phyloP scores from a whole-genome alignment of 2,797 vertebrate species.

The Heteromormyrus szaboi region DNA sequence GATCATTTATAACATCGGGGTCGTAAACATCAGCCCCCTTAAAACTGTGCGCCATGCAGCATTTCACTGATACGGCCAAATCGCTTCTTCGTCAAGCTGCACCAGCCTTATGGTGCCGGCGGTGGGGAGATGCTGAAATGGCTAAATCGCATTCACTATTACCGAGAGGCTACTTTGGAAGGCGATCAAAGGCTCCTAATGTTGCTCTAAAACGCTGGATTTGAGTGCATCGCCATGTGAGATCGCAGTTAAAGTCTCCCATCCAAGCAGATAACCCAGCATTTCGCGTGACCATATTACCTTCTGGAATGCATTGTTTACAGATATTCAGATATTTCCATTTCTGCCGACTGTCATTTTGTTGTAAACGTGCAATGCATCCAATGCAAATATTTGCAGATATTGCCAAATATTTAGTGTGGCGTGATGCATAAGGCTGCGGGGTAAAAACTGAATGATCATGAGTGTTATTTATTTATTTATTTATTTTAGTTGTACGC shows the following conservation, averaged over 20 bases:
- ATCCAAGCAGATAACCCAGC: background rate
- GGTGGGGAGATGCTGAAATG: background rate
- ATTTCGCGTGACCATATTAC: too few relatives aligned
- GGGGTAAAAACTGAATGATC: background rate
- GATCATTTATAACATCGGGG: background rate
- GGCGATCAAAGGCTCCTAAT: background rate
- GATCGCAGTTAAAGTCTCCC: background rate
- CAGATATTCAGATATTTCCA: background rate
- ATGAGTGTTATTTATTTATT: background rate
- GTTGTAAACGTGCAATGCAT: background rate
- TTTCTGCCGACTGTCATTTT: background rate
- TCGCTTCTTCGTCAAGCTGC: background rate
- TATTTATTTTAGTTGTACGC: background rate
- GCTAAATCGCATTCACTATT: background rate
- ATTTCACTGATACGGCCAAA: background rate
- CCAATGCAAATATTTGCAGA: background rate
- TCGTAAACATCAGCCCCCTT: background rate
- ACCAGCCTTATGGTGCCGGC: background rate
- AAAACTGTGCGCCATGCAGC: background rate
- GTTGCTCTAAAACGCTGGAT: background rate
- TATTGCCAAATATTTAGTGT: conserved; percentile 10
- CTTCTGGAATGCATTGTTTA: background rate
- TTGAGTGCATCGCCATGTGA: background rate
- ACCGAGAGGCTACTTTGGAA: background rate
- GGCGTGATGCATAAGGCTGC: background rate